Conservation (phyloP, 2,113 vertebrate species). For the Marmota monax region DNA sequence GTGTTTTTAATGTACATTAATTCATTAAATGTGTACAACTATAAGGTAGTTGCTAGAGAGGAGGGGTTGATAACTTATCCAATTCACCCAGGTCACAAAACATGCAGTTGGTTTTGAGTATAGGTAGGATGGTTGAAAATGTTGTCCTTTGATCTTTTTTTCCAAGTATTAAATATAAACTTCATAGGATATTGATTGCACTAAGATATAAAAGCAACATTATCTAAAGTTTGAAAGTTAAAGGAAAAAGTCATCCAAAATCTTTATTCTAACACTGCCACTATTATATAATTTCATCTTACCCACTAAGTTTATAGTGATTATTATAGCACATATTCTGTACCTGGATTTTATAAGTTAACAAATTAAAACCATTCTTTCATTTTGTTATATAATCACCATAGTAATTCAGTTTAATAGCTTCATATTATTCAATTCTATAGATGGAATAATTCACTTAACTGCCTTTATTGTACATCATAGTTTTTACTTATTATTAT, state of each 20-base stretch:
- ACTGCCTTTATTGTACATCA: background rate
- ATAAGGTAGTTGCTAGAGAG: background rate
- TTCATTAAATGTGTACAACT: background rate
- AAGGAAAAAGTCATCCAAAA: background rate
- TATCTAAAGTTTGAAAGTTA: background rate
- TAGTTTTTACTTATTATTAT: background rate
- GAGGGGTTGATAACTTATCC: background rate
- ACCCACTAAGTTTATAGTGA: background rate
- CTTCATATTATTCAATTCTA: background rate
- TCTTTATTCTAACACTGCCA: background rate
- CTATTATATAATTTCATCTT: background rate
- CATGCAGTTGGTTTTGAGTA: background rate
- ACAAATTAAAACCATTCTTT: background rate
- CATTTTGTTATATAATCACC: background rate
- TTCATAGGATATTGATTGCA: background rate
- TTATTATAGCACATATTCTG: background rate
- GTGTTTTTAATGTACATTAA: background rate
- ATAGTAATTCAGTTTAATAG: background rate
- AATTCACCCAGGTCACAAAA: background rate
- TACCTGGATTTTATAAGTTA: background rate
- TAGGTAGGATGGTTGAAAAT: background rate
- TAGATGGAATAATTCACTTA: background rate
- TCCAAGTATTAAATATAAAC: background rate
- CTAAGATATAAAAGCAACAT: background rate
- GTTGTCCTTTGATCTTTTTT: background rate